Evolutionary conservation across 2,113 vertebrate genomes (phyloP), one percentile per base, ranked within the genome.

Genomic region (Elgaria multicarinata): DNA sequence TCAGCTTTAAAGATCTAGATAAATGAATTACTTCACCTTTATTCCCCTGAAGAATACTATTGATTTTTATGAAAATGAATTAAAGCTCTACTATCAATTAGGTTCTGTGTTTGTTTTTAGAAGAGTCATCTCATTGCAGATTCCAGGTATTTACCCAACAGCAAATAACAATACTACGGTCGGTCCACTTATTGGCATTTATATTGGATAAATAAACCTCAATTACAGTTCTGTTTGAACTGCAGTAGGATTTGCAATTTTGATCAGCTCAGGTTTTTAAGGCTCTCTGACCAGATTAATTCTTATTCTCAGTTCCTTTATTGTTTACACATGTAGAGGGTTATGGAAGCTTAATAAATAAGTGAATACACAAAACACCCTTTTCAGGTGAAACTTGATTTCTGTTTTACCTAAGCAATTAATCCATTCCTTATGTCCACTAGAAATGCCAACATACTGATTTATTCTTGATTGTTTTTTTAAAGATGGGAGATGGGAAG

Each of bases 11-110:
- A 95, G 64, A 92, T 96, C 88, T 94, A 87, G 92, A 94, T 94
- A 96, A 96, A 95, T 95, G 33, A 94, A 96, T 94, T 91, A 92
- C 95, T 95, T 94, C 87, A 94, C 78, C 78, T 93, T 94, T 86
- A 93, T 96, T 95, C 85, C 89, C 94, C 89, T 94, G 90, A 95
- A 92, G 91, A 96, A 92, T 28, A 22, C 16, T 94, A 96, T 94
- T 94, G 95, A 97, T 96, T 96, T 96, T 95, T 95, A 92, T 90
- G 88, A 93, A 97, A 95, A 94, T 92, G 83, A 96, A 96, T 95
- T 96, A 96, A 96, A 88, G 75, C 92, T 88, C 95, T 87, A 88
- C 72, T 87, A 90, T 93, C 93, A 96, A 95, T 96, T 96, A 95
- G 92, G 90, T 90, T 90, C 81, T 69, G 24, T 94, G 71, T 91